Conservation (phyloP, 35 echinoderm and acorn worm species). For the Antedon bifida region DNA sequence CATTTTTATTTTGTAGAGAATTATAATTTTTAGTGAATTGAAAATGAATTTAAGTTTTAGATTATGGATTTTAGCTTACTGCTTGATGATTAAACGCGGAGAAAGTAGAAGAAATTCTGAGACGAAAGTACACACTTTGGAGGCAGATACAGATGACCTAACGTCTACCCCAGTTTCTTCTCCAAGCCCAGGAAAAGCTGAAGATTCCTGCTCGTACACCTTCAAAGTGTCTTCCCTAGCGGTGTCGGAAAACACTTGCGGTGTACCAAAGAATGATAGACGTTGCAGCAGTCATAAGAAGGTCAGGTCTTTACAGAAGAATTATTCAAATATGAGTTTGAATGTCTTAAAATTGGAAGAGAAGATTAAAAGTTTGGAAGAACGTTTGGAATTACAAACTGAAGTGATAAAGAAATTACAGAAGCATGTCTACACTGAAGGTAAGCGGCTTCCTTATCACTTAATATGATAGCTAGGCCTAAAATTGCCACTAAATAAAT, state of each 20-base stretch:
- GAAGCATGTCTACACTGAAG: background rate
- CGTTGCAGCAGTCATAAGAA: background rate
- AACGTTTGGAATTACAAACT: background rate
- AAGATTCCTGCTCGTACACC: background rate
- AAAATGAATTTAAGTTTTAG: background rate
- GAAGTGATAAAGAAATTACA: background rate
- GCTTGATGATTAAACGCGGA: background rate
- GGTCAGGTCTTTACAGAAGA: background rate
- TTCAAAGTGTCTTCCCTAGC: background rate
- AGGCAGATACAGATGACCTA: background rate
- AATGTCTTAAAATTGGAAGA: background rate
- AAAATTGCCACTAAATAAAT: too few relatives aligned
- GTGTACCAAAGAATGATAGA: background rate
- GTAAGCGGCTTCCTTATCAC: background rate
- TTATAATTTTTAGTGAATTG: too few relatives aligned
- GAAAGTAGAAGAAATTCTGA: background rate
- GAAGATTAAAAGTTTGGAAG: background rate
- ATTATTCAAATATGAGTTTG: background rate
- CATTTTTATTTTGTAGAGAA: too few relatives aligned
- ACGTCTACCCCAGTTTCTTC: background rate
- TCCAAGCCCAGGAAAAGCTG: background rate
- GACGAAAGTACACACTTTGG: background rate
- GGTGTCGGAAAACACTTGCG: background rate
- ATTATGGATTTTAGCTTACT: background rate
- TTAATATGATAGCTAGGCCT: too few relatives aligned